Percentiles rank a stretch among this genome's conserved stretches.
These are phyloP conservation scores for Eulemur mongoz DNA, from an alignment of 2,797 vertebrate genomes.

Conservation along the genomic window DNA sequence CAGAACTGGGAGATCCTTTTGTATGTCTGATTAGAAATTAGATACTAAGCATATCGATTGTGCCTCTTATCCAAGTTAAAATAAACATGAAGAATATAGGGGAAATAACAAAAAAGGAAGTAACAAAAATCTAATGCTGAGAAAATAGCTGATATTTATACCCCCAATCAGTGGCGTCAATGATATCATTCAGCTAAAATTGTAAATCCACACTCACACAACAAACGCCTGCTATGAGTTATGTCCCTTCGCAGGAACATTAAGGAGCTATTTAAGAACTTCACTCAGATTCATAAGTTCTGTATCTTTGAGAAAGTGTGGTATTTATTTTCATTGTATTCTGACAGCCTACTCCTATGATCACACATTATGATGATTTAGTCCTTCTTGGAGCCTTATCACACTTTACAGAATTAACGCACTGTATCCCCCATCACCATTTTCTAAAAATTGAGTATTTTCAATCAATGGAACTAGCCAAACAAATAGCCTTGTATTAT, in stretches of 20 bases:
- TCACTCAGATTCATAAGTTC: constrained; percentile 58
- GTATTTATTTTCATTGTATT: constrained; percentile 72
- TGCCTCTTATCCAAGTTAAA: constrained; percentile 8
- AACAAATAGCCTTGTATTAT: constrained; percentile 65
- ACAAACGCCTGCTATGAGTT: constrained; percentile 36
- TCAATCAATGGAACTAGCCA: constrained; percentile 59
- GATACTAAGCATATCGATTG: not conserved
- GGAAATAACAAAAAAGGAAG: not conserved
- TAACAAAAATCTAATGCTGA: not conserved
- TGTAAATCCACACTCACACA: constrained; percentile 31
- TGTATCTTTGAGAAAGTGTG: constrained; percentile 56
- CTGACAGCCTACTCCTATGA: constrained; percentile 67
- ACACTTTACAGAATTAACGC: constrained; percentile 65
- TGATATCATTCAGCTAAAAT: constrained; percentile 45
- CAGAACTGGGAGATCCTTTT: not conserved
- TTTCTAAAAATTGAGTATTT: constrained; percentile 72
- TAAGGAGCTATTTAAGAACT: constrained; percentile 65
- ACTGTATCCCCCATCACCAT: constrained; percentile 15
- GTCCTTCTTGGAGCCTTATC: constrained; percentile 67
- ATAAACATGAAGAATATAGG: not conserved
- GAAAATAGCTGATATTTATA: constrained; percentile 25
- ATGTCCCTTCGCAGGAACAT: constrained; percentile 47
- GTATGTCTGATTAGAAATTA: not conserved
- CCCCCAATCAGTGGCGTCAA: not conserved
- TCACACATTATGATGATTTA: constrained; percentile 63